These are phyloP conservation scores for Drosophila eohydei DNA, from an alignment of 2,888 invertebrate species.

Conservation along the genomic window DNA sequence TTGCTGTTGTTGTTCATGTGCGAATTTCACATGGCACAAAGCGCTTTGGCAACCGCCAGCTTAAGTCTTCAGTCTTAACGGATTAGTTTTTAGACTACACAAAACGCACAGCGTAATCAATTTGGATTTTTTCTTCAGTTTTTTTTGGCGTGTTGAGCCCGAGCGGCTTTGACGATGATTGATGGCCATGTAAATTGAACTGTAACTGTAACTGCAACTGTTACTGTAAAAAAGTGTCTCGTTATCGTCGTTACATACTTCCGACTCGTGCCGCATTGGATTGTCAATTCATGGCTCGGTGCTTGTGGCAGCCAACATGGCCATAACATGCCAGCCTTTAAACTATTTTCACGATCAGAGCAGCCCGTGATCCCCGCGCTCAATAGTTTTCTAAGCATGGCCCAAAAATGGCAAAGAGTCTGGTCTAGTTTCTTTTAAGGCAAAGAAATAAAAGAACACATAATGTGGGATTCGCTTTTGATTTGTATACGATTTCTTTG, in stretches of 20 bases:
- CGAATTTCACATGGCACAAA: slow-evolving; percentile 43
- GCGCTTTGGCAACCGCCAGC: slow-evolving; percentile 21
- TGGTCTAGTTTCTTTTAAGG: slow-evolving; percentile 29
- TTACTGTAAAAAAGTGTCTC: slow-evolving; percentile 31
- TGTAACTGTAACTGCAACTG: slow-evolving; percentile 16
- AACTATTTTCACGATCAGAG: slow-evolving; percentile 39
- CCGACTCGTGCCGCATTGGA: slow-evolving; percentile 56
- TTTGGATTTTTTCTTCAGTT: slow-evolving; percentile 39
- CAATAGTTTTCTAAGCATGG: slow-evolving; percentile 20
- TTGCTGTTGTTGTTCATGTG: slow-evolving; percentile 22
- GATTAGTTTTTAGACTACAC: slow-evolving; percentile 51
- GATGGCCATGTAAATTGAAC: slow-evolving; percentile 60
- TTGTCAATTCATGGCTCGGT: slow-evolving; percentile 49
- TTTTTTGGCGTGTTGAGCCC: slow-evolving; percentile 17
- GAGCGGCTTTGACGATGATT: slow-evolving; percentile 50
- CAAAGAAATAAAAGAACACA: slow-evolving; percentile 14
- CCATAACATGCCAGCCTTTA: slow-evolving; percentile 41
- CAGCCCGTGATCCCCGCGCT: background rate
- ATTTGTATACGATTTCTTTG: slow-evolving; percentile 9
- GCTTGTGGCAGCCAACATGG: slow-evolving; percentile 57
- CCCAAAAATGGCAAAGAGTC: slow-evolving; percentile 62
- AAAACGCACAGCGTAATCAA: slow-evolving; percentile 48
- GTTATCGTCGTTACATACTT: slow-evolving; percentile 37
- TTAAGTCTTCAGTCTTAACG: slow-evolving; percentile 55
- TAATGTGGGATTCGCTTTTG: slow-evolving; percentile 55